These are phyloP conservation scores for Sparus aurata DNA, from an alignment of 2,797 vertebrate genomes.

Conservation along the genomic window DNA sequence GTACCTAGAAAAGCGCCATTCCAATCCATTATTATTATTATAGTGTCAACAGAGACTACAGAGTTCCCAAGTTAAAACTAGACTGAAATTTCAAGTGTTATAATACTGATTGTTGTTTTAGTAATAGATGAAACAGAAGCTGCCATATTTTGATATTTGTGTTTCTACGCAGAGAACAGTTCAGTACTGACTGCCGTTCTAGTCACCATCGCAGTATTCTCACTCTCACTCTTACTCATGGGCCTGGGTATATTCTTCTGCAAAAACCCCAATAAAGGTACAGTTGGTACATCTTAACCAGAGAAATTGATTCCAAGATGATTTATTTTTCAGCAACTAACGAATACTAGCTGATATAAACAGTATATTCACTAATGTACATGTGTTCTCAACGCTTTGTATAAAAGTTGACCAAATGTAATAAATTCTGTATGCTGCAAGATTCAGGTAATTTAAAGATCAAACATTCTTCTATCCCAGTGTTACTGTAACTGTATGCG, in stretches of 20 bases:
- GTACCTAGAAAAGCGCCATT: no score
- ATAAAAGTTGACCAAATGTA: background rate
- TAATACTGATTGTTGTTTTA: background rate
- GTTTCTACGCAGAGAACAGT: constrained; percentile 30
- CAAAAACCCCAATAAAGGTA: constrained; percentile 42
- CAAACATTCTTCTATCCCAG: background rate
- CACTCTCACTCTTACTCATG: accelerated
- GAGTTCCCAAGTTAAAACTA: background rate
- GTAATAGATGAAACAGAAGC: background rate
- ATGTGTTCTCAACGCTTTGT: background rate
- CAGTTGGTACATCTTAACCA: background rate
- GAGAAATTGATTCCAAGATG: background rate
- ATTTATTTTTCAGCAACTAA: background rate
- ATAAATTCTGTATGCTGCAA: background rate
- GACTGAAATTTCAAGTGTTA: background rate
- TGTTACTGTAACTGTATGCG: background rate
- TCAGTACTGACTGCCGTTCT: background rate
- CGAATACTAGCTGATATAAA: background rate
- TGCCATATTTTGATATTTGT: constrained; percentile 16
- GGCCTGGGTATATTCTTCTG: background rate
- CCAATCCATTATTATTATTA: no score
- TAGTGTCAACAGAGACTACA: background rate
- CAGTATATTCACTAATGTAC: background rate
- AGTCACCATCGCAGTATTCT: accelerated
- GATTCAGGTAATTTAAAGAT: background rate